These are phyloP conservation scores for Dromas ardeola DNA, from an alignment of 2,113 vertebrate genomes.

Conservation along the genomic window DNA sequence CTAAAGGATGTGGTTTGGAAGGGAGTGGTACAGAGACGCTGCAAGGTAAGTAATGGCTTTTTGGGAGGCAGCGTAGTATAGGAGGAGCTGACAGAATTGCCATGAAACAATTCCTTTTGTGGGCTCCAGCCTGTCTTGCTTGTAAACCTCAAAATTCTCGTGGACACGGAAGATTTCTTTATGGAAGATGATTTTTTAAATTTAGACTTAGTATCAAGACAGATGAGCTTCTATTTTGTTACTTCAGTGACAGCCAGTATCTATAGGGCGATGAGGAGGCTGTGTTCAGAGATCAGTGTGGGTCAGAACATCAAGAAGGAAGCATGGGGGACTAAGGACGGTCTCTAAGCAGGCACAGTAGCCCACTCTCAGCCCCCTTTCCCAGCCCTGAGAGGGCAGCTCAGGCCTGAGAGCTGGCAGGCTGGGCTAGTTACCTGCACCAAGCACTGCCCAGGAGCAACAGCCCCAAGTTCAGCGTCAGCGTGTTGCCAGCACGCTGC, in stretches of 20 bases:
- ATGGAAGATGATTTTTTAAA: background rate
- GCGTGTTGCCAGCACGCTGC: accelerated
- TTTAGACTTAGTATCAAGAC: background rate
- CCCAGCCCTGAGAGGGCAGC: background rate
- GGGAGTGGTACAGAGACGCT: accelerated
- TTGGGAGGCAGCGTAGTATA: background rate
- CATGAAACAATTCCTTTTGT: background rate
- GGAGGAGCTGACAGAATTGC: background rate
- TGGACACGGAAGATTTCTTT: accelerated
- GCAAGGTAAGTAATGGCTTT: background rate
- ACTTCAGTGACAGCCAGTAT: background rate
- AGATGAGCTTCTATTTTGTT: background rate
- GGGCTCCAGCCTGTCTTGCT: background rate
- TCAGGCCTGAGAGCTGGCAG: background rate
- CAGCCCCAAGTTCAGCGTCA: background rate
- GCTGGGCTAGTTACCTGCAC: no score
- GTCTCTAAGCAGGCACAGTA: background rate
- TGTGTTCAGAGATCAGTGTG: background rate
- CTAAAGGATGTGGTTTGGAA: background rate
- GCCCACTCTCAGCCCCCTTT: background rate
- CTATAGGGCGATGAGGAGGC: background rate
- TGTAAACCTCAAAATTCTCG: background rate
- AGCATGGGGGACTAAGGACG: accelerated
- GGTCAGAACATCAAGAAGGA: background rate
- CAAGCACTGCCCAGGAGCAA: background rate